Evolutionary conservation across 2,113 vertebrate species (phyloP).

Genomic region (Chauna torquata): DNA sequence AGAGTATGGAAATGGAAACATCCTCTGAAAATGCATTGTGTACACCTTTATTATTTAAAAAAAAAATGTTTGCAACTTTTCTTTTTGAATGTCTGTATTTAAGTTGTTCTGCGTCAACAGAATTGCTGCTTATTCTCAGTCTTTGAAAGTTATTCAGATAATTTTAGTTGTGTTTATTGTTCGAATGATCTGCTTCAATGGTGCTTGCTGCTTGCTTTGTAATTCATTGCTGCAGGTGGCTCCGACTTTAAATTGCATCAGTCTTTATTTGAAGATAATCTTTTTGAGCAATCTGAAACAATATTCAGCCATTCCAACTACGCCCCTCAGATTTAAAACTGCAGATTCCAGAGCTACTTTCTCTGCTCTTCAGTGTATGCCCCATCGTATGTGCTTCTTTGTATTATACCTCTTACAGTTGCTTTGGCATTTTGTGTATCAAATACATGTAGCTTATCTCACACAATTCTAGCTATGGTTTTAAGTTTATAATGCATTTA

Average conservation of each 20-base stretch:
- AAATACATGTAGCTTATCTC: neutral
- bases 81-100: conserved; percentile 23
- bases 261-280: neutral
- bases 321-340: neutral
- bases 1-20: neutral
- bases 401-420: neutral
- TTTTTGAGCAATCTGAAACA: neutral
- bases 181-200: neutral
- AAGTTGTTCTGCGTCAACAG: neutral
- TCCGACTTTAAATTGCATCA: conserved; percentile 13
- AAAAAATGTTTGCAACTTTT: neutral
- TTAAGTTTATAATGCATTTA: neutral
- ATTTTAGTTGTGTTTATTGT: conserved; percentile 38
- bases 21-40: neutral
- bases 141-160: conserved; percentile 13
- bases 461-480: neutral
- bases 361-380: neutral
- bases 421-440: neutral
- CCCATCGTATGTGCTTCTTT: neutral
- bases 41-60: neutral
- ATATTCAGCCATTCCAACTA: neutral
- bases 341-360: neutral
- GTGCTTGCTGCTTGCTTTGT: conserved; percentile 13
- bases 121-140: conserved; percentile 20
- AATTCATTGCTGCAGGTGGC: conserved; percentile 23